These are phyloP conservation scores for Drosophila eohydei DNA, from an alignment of 2,888 invertebrate genomes.

Conservation along the genomic window DNA sequence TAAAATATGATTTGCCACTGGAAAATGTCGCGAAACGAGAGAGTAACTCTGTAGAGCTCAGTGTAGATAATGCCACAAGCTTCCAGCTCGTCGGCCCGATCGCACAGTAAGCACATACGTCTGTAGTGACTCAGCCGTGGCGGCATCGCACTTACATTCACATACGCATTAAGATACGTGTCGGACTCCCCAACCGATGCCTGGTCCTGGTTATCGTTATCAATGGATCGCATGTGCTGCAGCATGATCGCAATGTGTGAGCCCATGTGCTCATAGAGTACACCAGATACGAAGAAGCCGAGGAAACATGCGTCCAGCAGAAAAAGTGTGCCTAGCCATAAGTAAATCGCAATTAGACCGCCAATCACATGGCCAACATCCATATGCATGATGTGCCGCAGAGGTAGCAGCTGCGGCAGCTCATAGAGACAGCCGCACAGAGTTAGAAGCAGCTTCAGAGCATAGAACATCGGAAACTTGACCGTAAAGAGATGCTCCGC, in stretches of 20 bases:
- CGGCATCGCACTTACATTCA: neutral
- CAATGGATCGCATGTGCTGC: constrained; percentile 54
- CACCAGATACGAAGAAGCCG: constrained; percentile 70
- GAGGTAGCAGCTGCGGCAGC: constrained; percentile 51
- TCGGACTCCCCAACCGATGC: neutral
- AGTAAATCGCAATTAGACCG: constrained; percentile 55
- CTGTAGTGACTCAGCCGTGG: constrained; percentile 49
- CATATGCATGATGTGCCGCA: neutral
- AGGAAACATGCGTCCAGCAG: constrained; percentile 73
- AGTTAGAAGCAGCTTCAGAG: constrained; percentile 63
- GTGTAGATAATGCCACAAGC: constrained; percentile 66
- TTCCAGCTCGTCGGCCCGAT: constrained; percentile 75
- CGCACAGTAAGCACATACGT: constrained; percentile 72
- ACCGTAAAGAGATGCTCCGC: constrained; percentile 43
- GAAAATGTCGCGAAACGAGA: constrained; percentile 63
- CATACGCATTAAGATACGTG: neutral
- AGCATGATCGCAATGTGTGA: constrained; percentile 59
- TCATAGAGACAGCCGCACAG: constrained; percentile 66
- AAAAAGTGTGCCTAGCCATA: constrained; percentile 76
- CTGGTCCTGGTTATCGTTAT: constrained; percentile 42
- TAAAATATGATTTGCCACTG: constrained; percentile 80
- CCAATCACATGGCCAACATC: neutral
- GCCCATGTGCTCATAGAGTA: constrained; percentile 71
- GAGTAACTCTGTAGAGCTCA: constrained; percentile 63
- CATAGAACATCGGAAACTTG: constrained; percentile 56